Evolutionary conservation across 2,797 vertebrate species (phyloP).

Genomic region (Molossus alvarezi): DNA sequence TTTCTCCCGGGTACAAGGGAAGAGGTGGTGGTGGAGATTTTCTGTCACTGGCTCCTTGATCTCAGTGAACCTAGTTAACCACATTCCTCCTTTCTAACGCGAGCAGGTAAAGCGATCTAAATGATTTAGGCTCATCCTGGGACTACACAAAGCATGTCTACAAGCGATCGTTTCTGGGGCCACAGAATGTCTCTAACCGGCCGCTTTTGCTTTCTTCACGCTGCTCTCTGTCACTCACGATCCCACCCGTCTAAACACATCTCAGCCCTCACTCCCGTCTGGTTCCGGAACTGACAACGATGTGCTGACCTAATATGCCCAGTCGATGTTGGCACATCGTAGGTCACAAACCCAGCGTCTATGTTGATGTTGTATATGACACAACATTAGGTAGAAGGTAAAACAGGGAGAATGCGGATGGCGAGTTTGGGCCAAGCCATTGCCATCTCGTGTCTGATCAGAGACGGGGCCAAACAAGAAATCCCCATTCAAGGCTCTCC

Average conservation of each 20-base stretch:
- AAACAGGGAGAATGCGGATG: background rate
- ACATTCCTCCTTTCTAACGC: background rate
- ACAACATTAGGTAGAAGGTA: background rate
- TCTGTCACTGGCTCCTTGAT: background rate
- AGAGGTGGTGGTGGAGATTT: background rate
- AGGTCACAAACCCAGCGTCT: background rate
- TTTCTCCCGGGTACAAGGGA: background rate
- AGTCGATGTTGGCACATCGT: background rate
- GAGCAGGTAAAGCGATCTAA: background rate
- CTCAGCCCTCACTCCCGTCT: background rate
- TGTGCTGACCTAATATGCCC: background rate
- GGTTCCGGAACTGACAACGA: background rate
- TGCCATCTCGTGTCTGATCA: background rate
- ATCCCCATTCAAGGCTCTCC: background rate
- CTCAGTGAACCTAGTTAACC: background rate
- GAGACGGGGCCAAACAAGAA: background rate
- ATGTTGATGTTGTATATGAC: background rate
- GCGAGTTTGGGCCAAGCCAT: background rate
- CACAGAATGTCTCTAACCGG: background rate
- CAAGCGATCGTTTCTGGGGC: background rate
- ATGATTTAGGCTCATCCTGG: background rate
- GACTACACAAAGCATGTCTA: background rate
- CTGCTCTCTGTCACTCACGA: background rate
- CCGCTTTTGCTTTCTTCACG: background rate
- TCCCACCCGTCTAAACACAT: background rate